Evolutionary conservation across 2,888 invertebrate genomes (phyloP), one percentile per base, ranked within the genome.

Genomic region (Disparrhopalites patrizii): DNA sequence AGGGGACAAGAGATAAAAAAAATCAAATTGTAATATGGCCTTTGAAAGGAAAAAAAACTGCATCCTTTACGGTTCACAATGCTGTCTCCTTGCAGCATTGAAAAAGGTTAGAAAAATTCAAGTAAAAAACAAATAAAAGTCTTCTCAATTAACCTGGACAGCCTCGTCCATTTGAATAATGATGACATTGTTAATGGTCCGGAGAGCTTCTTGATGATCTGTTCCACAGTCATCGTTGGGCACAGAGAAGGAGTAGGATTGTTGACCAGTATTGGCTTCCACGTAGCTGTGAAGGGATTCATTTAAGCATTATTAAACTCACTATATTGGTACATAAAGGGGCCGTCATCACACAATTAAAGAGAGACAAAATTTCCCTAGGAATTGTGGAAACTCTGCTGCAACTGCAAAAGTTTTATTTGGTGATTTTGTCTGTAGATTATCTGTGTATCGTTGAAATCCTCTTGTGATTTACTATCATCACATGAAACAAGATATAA

Each of bases 141-240:
- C 55, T 25, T 18, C 43, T 50, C 38, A 30, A 66, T 60, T 73
- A 75, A 80, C 80, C 77, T 87, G 87, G 20, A 87, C 83, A 63
- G 83, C 81, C 73, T 85, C 85, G 73, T 87, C 87, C 58, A 85
- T 82, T 78, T 87, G 87, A 76, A 87, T 86, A 66, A 87, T 83
- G 7, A 87, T 82, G 25, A 86, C 82, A 72, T 87, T 87, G 78
- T 86, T 86, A 56, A 86, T 79, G 30, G 85, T 84, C 18, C 84
- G 83, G 70, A 85, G 85, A 1, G 85, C 82, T 13, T 84, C 81
- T 76, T 86, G 85, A 0, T 85, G 84, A 27, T 83, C 80, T 51
- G 85, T 84, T 2, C 87, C 87, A 74, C 87, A 87, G 38, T 83
- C 85, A 51, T 84, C 81, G 70, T 85, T 79, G 13, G 87, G 87